phyloP scores from a whole-genome alignment of 2,888 invertebrate species.

The Melanchra persicariae region DNA sequence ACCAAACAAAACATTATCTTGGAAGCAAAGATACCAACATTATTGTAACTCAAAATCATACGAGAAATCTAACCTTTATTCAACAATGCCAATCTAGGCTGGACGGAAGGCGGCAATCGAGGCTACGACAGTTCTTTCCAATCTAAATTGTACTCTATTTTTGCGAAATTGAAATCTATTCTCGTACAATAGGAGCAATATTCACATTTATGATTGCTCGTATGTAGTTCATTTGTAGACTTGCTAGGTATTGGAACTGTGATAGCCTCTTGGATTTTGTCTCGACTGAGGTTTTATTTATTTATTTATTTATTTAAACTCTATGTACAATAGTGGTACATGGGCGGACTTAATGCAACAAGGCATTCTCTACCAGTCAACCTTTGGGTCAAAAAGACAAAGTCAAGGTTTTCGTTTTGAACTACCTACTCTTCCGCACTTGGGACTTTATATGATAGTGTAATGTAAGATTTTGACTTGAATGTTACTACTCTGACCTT shows the following conservation, averaged over 20 bases:
- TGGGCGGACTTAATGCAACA: too few species aligned
- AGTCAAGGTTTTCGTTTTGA: too few species aligned
- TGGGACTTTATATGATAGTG: neutral
- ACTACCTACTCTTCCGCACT: neutral
- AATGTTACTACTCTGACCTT: neutral
- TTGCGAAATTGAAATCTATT: constrained; percentile 23
- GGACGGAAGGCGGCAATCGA: constrained; percentile 60
- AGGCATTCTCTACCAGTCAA: too few species aligned
- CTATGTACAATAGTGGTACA: too few species aligned
- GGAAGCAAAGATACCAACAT: too few species aligned
- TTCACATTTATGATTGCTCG: constrained; percentile 55
- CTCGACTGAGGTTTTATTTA: constrained; percentile 10
- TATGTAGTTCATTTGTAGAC: constrained; percentile 44
- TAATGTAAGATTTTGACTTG: constrained; percentile 2
- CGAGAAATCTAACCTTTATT: constrained; percentile 40
- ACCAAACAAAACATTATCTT: too few species aligned
- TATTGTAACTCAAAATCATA: constrained; percentile 16
- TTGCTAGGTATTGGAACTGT: constrained; percentile 36
- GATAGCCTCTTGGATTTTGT: constrained; percentile 29
- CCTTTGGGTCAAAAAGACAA: too few species aligned
- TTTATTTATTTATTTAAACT: too few species aligned
- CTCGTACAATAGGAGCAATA: constrained; percentile 21
- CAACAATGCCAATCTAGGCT: constrained; percentile 47
- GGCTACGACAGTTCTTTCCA: constrained; percentile 2
- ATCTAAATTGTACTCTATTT: constrained; percentile 41